Evolutionary conservation across 2,888 invertebrate species (phyloP).

Genomic region (Athetis lepigone): DNA sequence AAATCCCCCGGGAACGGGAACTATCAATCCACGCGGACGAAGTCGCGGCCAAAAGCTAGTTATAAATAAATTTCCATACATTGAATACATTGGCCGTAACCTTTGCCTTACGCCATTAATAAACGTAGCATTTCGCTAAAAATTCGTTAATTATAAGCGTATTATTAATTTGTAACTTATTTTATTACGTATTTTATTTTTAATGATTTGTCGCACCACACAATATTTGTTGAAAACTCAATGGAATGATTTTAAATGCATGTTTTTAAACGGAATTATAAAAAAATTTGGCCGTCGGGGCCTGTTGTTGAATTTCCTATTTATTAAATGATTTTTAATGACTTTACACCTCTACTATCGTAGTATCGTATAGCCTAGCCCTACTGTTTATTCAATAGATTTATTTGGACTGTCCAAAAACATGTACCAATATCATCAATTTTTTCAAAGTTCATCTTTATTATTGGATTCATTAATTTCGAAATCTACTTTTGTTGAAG

Average conservation of each 20-base stretch:
- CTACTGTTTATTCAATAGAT: neutral
- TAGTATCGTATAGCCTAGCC: neutral
- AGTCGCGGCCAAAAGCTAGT: too few species aligned
- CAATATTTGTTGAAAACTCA: conserved; percentile 11
- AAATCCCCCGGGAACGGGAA: too few species aligned
- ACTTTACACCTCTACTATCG: too few species aligned
- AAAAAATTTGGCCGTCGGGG: neutral
- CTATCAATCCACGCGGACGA: too few species aligned
- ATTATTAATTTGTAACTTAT: conserved; percentile 27
- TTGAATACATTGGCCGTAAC: too few species aligned
- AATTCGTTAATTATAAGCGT: conserved; percentile 26
- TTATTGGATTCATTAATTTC: neutral
- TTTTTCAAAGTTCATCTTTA: too few species aligned
- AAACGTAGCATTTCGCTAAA: conserved; percentile 19
- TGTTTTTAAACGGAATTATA: conserved; percentile 5
- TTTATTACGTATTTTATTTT: conserved; percentile 33
- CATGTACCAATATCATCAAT: too few species aligned
- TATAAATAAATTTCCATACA: too few species aligned
- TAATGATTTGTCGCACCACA: conserved; percentile 1
- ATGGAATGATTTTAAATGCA: conserved; percentile 59
- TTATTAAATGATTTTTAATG: too few species aligned
- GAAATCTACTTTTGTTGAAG: too few species aligned
- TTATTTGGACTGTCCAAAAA: too few species aligned
- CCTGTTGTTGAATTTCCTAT: neutral
- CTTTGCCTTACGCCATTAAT: conserved; percentile 23